A percentile compares a stretch with the other conserved stretches of the same genome.
phyloP scores from a whole-genome alignment of 2,888 invertebrate species.

The Eilema sororculum region DNA sequence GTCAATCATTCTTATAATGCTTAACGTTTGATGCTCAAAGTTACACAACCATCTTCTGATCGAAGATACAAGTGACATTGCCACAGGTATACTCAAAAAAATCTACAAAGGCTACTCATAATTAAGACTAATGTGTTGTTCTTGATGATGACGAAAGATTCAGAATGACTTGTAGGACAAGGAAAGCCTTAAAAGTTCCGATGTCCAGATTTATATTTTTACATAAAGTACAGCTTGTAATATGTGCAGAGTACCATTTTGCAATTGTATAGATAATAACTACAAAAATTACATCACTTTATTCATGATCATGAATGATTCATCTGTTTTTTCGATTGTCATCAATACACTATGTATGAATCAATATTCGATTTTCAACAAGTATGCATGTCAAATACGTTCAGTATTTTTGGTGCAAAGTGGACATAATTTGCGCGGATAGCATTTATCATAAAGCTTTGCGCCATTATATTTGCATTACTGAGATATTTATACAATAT shows the following conservation, averaged over 20 bases:
- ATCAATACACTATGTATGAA: constrained; percentile 16
- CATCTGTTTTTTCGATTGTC: constrained; percentile 18
- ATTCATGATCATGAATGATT: constrained; percentile 25
- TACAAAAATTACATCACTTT: constrained; percentile 34
- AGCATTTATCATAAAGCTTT: not conserved
- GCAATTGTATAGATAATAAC: constrained; percentile 27
- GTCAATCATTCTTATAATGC: constrained; percentile 42
- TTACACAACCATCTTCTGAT: constrained; percentile 33
- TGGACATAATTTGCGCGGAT: constrained; percentile 2
- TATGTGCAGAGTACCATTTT: constrained; percentile 26
- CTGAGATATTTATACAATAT: constrained; percentile 23
- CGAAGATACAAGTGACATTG: constrained; percentile 21
- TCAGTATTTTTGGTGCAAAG: not conserved
- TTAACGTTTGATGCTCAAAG: constrained; percentile 39
- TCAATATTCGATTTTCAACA: not conserved
- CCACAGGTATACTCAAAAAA: no score
- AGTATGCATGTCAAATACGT: not conserved
- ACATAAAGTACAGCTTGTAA: constrained; percentile 27
- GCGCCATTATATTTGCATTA: constrained; percentile 14
- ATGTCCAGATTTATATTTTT: constrained; percentile 18
- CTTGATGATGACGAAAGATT: not conserved
- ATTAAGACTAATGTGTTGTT: no score
- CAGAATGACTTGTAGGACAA: not conserved
- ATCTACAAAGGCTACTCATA: no score
- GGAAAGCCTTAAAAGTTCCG: not conserved